phyloP scores from a whole-genome alignment of 2,113 vertebrate species.

The Clupea harengus region DNA sequence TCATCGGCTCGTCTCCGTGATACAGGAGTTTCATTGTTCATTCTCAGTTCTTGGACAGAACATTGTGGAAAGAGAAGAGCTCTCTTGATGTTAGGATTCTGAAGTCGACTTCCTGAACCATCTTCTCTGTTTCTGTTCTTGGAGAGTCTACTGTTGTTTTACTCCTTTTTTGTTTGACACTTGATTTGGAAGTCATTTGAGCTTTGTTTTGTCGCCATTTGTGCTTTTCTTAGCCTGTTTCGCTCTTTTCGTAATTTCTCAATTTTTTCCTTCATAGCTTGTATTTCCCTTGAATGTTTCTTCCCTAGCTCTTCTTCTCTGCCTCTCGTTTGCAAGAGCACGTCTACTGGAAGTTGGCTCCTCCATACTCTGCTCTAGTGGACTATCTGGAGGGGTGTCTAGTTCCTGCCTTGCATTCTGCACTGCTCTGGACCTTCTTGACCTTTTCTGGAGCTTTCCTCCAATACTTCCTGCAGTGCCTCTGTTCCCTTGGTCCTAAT shows the following conservation, averaged over 20 bases:
- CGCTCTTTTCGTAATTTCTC: too few species aligned
- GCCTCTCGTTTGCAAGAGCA: constrained; percentile 4
- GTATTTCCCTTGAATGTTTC: too few species aligned
- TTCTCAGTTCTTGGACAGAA: too few species aligned
- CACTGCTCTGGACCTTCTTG: not conserved
- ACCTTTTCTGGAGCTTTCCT: not conserved
- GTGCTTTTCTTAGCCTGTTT: too few species aligned
- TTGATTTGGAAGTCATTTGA: constrained; percentile 14
- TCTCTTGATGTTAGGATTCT: constrained; percentile 17
- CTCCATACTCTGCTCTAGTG: not conserved
- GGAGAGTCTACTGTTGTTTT: not conserved
- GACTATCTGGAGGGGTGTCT: constrained; percentile 27
- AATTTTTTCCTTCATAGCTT: too few species aligned
- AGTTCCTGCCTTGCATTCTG: constrained; percentile 13
- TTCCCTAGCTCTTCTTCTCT: constrained; percentile 2
- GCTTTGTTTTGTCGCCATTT: constrained; percentile 10
- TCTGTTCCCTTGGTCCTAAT: too few species aligned
- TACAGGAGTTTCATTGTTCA: too few species aligned
- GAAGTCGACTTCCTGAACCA: constrained; percentile 14
- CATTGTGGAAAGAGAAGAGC: constrained; percentile 1
- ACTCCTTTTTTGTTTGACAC: constrained; percentile 6
- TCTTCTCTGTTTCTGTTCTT: not conserved
- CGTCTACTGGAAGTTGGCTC: constrained; percentile 7
- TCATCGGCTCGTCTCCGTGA: not conserved
- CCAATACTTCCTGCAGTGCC: too few species aligned